phyloP scores from a whole-genome alignment of 23 tunicate species.

The Halocynthia aurantium region DNA sequence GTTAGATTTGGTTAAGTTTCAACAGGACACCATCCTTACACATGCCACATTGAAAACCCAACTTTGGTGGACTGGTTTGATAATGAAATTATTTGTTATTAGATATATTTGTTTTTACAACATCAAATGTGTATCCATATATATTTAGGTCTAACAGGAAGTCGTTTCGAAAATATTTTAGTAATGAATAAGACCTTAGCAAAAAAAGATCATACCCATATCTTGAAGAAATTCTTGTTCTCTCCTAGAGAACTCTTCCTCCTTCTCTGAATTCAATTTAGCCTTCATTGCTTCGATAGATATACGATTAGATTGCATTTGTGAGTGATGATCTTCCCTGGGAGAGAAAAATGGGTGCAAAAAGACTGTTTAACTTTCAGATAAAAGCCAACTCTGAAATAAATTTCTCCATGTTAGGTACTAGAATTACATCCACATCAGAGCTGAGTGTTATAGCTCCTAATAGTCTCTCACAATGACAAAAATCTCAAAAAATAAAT shows the following conservation, averaged over 20 bases:
- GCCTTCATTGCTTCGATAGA: slow-evolving; percentile 56
- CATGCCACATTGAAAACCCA: too few relatives aligned
- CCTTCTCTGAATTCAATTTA: slow-evolving; percentile 49
- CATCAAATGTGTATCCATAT: too few relatives aligned
- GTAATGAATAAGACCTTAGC: background rate
- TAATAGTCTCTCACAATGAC: background rate
- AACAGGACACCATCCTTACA: background rate
- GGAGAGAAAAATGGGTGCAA: background rate
- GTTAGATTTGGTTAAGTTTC: background rate
- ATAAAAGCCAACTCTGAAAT: background rate
- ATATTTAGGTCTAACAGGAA: too few relatives aligned
- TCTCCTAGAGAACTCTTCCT: slow-evolving; percentile 44
- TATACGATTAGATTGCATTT: slow-evolving; percentile 66
- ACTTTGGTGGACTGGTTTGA: too few relatives aligned
- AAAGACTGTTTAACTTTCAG: background rate
- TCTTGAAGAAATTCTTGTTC: slow-evolving; percentile 71
- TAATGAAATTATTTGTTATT: too few relatives aligned
- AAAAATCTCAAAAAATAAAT: background rate
- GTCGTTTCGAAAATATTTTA: too few relatives aligned
- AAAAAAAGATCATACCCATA: slow-evolving; percentile 34
- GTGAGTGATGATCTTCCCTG: slow-evolving; percentile 82
- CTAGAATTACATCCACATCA: background rate
- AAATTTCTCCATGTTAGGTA: background rate
- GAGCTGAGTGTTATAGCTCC: too few relatives aligned
- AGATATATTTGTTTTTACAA: too few relatives aligned